phyloP scores from a whole-genome alignment of 2,888 invertebrate species.

The Patella depressa region DNA sequence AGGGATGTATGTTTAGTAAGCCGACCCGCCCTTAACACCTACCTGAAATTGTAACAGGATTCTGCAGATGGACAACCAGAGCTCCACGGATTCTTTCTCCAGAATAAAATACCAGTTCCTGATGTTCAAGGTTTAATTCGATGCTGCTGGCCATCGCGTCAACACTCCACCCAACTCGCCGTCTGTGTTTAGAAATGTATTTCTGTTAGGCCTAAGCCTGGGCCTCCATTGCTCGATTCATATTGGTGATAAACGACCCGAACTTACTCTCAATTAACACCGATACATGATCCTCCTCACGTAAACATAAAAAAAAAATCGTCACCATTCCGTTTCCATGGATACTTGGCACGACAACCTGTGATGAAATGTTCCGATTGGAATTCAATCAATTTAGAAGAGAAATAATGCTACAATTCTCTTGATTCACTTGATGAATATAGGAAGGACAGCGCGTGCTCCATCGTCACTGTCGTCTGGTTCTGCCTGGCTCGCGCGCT shows the following conservation, averaged over 20 bases:
- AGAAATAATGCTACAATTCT: too few relatives aligned
- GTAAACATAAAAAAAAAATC: not conserved
- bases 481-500: not conserved
- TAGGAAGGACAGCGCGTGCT: constrained; percentile 5
- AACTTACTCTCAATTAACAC: too few relatives aligned
- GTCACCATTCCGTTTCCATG: constrained; percentile 12
- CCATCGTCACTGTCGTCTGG: not conserved
- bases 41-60: constrained; percentile 64
- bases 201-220: too few relatives aligned
- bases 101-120: constrained; percentile 60
- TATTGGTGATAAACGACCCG: too few relatives aligned
- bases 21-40: constrained; percentile 26
- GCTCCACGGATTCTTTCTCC: constrained; percentile 63
- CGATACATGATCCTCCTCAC: too few relatives aligned
- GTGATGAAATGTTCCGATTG: constrained; percentile 1
- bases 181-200: too few relatives aligned
- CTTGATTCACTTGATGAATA: not conserved
- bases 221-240: too few relatives aligned
- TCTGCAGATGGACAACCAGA: constrained; percentile 56
- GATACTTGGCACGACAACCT: not conserved
- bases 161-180: too few relatives aligned
- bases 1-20: not conserved
- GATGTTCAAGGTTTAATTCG: constrained; percentile 58
- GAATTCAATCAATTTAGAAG: not conserved
- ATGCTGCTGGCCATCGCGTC: constrained; percentile 51